Evolutionary conservation across 2,797 vertebrate species (phyloP), one percentile per base, ranked within the genome.

Genomic region (Chelmon rostratus): DNA sequence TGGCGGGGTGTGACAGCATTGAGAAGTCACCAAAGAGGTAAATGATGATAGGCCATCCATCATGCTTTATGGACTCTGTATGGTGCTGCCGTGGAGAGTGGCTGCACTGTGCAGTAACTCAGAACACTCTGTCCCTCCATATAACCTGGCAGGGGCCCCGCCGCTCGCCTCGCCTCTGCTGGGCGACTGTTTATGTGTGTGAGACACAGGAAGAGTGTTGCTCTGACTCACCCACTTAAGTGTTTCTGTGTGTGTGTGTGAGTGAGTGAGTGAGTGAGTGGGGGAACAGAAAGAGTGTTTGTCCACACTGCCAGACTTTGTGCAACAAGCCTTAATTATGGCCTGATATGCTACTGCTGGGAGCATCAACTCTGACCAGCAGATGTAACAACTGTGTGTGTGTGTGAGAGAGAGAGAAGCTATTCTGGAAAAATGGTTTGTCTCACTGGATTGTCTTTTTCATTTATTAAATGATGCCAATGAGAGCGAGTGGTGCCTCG

Each of bases 11-110:
- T 94, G 93, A 94, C 92, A 94, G 92, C 91, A 91, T 91, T 94
- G 93, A 94, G 89, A 93, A 94, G 93, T 93, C 93, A 94, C 93
- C 93, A 94, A 93, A 94, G 92, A 93, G 93, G 93, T 94, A 94
- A 94, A 94, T 93, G 91, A 93, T 93, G 93, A 94, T 93, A 83
- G 93, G 90, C 90, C 91, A 94, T 93, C 93, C 93, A 93, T 94
- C 93, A 93, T 91, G 91, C 91, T 93, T 94, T 94, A 94, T 94
- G 89, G 91, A 94, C 93, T 93, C 92, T 93, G 89, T 89, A 91
- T 90, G 93, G 90, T 75, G 91, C 91, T 89, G 90, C 91, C 71
- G 86, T 90, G 87, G 92, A 89, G 91, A 93, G 90, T 88, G 92
- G 90, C 88, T 91, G 89, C 90, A 87, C 86, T 80, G 88, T 89